These are phyloP conservation scores for Motacilla alba DNA, from an alignment of 2,113 vertebrate genomes.

Conservation along the genomic window DNA sequence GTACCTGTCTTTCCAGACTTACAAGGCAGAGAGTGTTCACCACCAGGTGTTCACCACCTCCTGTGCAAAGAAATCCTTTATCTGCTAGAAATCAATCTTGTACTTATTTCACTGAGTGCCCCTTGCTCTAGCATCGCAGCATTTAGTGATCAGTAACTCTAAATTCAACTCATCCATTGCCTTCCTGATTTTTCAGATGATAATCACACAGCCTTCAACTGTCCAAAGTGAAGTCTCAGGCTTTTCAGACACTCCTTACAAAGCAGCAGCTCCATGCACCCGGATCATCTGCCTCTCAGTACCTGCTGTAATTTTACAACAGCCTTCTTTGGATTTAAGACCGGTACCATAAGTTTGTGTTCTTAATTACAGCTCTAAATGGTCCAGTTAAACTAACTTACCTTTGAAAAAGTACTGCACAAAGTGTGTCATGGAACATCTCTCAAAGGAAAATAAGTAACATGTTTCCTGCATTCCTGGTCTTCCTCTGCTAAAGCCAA, in stretches of 20 bases:
- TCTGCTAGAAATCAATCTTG: background rate
- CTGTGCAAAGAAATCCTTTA: background rate
- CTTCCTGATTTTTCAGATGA: background rate
- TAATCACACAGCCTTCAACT: background rate
- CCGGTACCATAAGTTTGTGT: background rate
- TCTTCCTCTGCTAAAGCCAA: background rate
- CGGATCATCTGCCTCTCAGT: background rate
- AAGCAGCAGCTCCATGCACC: background rate
- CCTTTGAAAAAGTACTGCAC: background rate
- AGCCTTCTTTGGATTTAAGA: background rate
- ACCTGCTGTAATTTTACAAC: background rate
- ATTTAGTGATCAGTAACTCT: background rate
- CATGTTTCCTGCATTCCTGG: background rate
- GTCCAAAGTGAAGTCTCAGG: background rate
- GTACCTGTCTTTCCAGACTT: background rate
- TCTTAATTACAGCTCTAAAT: background rate
- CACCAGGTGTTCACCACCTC: background rate
- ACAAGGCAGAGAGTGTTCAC: background rate
- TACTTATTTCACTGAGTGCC: background rate
- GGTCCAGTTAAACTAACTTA: background rate
- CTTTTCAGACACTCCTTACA: background rate
- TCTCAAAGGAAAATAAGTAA: background rate
- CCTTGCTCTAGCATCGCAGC: rapidly evolving
- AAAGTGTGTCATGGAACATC: background rate
- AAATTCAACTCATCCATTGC: background rate